Conservation (phyloP, 2,888 invertebrate genomes). For the Xanthorhoe spadicearia region DNA sequence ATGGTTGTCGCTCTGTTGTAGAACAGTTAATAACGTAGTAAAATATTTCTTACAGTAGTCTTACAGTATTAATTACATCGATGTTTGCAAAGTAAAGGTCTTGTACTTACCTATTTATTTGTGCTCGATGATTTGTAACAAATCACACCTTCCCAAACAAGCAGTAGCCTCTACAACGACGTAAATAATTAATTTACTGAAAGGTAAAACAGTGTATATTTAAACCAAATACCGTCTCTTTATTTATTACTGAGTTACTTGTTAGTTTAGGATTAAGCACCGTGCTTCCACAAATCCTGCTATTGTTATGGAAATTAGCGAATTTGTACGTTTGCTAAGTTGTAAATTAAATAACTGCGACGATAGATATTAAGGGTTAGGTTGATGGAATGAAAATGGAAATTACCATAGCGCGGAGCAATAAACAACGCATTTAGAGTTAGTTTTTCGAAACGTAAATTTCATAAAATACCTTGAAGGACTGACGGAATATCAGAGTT, state of each 20-base stretch:
- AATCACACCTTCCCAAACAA: conserved; percentile 23
- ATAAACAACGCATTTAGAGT: not conserved
- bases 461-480: not conserved
- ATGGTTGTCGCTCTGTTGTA: too few species aligned
- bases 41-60: too few species aligned
- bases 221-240: conserved; percentile 37
- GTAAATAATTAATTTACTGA: conserved; percentile 26
- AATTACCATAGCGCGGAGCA: not conserved
- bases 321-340: conserved; percentile 35
- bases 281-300: conserved; percentile 37
- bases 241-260: conserved; percentile 44
- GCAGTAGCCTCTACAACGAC: conserved; percentile 5
- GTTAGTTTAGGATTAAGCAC: conserved; percentile 46
- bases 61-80: not conserved
- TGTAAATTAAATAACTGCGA: conserved; percentile 34
- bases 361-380: conserved; percentile 23
- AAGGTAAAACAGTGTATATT: conserved; percentile 34
- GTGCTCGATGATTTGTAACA: conserved; percentile 2
- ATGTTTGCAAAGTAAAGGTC: not conserved
- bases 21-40: too few species aligned
- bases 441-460: not conserved
- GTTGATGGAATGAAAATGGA: conserved; percentile 17
- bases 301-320: conserved; percentile 41
- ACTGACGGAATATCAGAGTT: too few species aligned
- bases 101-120: not conserved